Percentiles rank a stretch among this genome's conserved stretches.
Conservation (phyloP, 2,797 vertebrate species). For the Cirrhinus molitorella region DNA sequence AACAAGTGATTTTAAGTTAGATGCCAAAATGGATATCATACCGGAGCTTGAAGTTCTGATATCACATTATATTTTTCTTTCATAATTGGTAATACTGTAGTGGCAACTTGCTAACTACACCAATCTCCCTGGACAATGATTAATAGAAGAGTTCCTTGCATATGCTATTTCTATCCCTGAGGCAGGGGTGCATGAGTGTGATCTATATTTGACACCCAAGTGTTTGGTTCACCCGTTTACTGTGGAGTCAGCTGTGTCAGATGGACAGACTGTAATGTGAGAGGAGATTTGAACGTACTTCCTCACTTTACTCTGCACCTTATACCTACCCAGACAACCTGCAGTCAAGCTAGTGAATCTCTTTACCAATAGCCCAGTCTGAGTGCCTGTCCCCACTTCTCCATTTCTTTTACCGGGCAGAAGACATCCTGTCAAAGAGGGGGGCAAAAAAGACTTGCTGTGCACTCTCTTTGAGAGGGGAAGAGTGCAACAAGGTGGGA, state of each 20-base stretch:
- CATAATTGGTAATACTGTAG: too few species aligned
- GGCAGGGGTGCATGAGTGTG: conserved; percentile 19
- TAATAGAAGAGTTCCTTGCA: conserved; percentile 21
- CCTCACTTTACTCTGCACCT: conserved; percentile 48
- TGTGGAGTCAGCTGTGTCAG: conserved; percentile 66
- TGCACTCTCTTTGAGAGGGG: conserved; percentile 33
- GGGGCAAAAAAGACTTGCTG: conserved; percentile 40
- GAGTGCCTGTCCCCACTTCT: conserved; percentile 1
- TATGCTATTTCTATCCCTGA: conserved; percentile 49
- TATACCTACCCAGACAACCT: conserved; percentile 44
- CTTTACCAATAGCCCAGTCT: conserved; percentile 44
- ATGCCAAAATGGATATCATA: not conserved
- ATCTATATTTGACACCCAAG: conserved; percentile 63
- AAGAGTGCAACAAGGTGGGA: conserved; percentile 37
- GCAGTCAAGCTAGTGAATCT: conserved; percentile 19
- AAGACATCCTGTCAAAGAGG: conserved; percentile 35
- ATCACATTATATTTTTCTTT: not conserved
- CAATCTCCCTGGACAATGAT: not conserved
- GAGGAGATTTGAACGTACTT: conserved; percentile 53
- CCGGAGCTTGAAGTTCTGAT: not conserved
- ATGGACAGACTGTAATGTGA: conserved; percentile 56
- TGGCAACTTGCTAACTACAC: not conserved
- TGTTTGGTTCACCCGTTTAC: conserved; percentile 56
- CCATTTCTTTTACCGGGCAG: conserved; percentile 8
- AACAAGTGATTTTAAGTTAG: not conserved